phyloP scores from a whole-genome alignment of 2,113 vertebrate species.

The Nycticryphes semicollaris region DNA sequence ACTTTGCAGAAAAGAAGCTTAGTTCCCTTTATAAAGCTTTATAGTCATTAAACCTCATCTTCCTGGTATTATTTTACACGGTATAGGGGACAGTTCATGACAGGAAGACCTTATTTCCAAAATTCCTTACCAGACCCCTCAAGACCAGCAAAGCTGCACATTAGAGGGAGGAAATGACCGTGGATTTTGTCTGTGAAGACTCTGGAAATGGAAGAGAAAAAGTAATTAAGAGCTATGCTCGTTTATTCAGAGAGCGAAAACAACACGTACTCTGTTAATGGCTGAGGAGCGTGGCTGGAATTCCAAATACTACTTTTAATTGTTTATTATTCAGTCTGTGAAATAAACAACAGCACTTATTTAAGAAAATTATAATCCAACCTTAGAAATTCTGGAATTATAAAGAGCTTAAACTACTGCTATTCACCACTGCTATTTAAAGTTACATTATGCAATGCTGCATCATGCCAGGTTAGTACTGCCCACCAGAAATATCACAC shows the following conservation, averaged over 20 bases:
- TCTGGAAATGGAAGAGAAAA: not conserved
- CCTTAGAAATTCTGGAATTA: not conserved
- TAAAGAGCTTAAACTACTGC: not conserved
- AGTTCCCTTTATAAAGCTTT: not conserved
- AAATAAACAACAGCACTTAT: not conserved
- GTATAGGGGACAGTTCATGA: not conserved
- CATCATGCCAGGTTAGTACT: not conserved
- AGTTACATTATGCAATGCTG: not conserved
- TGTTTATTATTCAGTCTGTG: not conserved
- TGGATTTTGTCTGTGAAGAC: not conserved
- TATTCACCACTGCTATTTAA: not conserved
- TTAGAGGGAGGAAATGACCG: not conserved
- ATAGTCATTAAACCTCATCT: not conserved
- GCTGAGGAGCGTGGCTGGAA: not conserved
- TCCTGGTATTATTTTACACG: not conserved
- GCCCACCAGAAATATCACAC: not conserved
- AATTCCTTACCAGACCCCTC: not conserved
- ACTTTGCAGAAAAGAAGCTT: not conserved
- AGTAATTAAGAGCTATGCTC: not conserved
- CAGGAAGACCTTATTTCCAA: not conserved
- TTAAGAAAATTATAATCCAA: not conserved
- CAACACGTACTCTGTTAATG: not conserved
- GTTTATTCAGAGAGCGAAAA: not conserved
- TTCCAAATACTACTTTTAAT: not conserved
- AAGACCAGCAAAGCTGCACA: not conserved